A percentile compares a stretch with the other conserved stretches of the same genome.
phyloP scores from a whole-genome alignment of 1,140 invertebrate genomes.

The Stenopsyche tienmushanensis region DNA sequence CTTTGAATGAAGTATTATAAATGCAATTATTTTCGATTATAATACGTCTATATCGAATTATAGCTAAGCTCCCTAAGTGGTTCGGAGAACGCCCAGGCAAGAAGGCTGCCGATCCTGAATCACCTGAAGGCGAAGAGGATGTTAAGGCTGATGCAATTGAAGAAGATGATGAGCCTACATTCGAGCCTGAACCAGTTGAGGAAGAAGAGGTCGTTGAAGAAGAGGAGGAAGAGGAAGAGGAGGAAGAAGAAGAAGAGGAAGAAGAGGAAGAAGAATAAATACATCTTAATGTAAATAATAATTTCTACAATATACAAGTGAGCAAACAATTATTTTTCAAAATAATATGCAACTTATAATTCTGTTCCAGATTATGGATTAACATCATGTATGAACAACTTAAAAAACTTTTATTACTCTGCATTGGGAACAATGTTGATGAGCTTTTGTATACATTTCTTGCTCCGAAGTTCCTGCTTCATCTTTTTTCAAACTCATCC shows the following conservation, averaged over 20 bases:
- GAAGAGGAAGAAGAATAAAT: conserved; percentile 60
- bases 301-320: not conserved
- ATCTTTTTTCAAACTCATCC: conserved; percentile 24
- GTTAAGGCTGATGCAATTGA: conserved; percentile 72
- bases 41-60: no score
- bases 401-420: no score
- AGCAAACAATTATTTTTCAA: conserved; percentile 6
- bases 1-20: no score
- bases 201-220: conserved; percentile 67
- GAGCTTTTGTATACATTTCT: conserved; percentile 7
- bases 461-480: conserved; percentile 20
- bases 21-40: not conserved
- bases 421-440: not conserved
- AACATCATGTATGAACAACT: no score
- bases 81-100: conserved; percentile 91
- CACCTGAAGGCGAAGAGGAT: conserved; percentile 86
- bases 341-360: not conserved
- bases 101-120: conserved; percentile 82
- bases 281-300: conserved; percentile 14
- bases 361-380: not conserved
- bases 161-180: conserved; percentile 68
- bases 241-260: conserved; percentile 72
- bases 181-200: conserved; percentile 72
- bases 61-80: conserved; percentile 90
- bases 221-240: conserved; percentile 61